Evolutionary conservation across 1,140 invertebrate species (phyloP).

Genomic region (Formica selysi): DNA sequence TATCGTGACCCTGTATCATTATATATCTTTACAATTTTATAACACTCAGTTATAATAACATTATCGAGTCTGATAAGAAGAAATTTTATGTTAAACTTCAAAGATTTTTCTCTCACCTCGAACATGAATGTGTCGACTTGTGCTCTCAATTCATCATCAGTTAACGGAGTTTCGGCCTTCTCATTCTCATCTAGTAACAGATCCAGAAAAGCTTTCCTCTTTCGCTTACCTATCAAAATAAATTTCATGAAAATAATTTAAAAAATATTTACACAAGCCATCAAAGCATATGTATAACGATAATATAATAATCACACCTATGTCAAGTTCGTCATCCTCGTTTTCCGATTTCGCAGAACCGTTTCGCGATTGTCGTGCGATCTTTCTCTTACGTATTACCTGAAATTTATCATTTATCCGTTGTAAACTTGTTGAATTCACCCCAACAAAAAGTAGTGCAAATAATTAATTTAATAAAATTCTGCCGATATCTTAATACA

Average conservation of each 20-base stretch:
- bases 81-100: too few relatives aligned
- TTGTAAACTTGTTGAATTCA: neutral
- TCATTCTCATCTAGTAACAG: conserved; percentile 88
- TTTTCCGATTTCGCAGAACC: neutral
- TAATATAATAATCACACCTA: conserved; percentile 26
- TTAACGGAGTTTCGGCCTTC: conserved; percentile 87
- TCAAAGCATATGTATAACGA: neutral
- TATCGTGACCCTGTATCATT: too few relatives aligned
- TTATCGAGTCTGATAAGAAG: too few relatives aligned
- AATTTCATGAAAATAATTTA: neutral
- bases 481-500: neutral
- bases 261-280: neutral
- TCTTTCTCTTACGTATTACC: conserved; percentile 56
- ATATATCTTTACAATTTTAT: too few relatives aligned
- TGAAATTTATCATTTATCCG: conserved; percentile 10
- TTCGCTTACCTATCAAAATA: conserved; percentile 79
- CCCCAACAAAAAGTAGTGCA: neutral
- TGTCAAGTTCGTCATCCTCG: conserved; percentile 19
- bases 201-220: conserved; percentile 90
- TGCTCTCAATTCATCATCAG: conserved; percentile 90
- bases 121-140: too few relatives aligned
- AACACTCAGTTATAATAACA: too few relatives aligned
- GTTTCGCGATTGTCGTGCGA: conserved; percentile 17
- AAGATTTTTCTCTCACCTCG: too few relatives aligned
- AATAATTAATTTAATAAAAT: neutral